These are phyloP conservation scores for Microctenopoma lineatum DNA, from an alignment of 2,797 vertebrate genomes.

Conservation along the genomic window DNA sequence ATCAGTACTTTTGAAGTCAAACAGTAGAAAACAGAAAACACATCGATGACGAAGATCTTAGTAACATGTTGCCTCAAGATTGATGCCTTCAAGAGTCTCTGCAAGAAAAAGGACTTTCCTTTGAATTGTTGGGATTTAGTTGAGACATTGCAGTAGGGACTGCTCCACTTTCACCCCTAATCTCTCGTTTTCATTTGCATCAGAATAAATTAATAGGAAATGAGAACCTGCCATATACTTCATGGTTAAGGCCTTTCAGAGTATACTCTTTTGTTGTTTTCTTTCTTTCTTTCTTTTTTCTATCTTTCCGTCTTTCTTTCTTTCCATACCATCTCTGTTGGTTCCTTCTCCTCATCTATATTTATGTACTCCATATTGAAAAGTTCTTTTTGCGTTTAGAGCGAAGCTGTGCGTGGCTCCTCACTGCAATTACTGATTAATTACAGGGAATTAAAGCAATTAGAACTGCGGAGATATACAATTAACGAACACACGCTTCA, in stretches of 20 bases:
- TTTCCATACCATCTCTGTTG: conserved; percentile 55
- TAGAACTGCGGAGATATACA: conserved; percentile 88
- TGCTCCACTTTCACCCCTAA: conserved; percentile 65
- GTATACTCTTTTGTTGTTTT: conserved; percentile 28
- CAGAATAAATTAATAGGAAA: conserved; percentile 76
- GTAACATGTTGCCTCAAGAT: conserved; percentile 10
- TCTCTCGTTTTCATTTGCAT: conserved; percentile 66
- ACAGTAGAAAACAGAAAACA: conserved; percentile 19
- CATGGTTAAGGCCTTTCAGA: conserved; percentile 56
- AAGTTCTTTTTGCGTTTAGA: conserved; percentile 82
- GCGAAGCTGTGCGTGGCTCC: conserved; percentile 81
- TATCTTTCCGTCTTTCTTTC: conserved; percentile 33
- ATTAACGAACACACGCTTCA: conserved; percentile 86
- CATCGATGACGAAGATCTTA: background rate
- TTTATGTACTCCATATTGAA: conserved; percentile 86
- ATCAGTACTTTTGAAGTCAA: conserved; percentile 11
- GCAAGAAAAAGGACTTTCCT: conserved; percentile 22
- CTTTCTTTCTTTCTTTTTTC: conserved; percentile 17
- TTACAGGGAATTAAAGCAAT: conserved; percentile 90
- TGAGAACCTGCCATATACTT: conserved; percentile 55
- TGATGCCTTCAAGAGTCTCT: conserved; percentile 16
- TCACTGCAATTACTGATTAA: conserved; percentile 89
- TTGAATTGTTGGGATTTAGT: conserved; percentile 39
- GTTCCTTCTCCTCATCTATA: conserved; percentile 82
- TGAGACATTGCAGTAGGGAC: conserved; percentile 45